Conservation (phyloP, 2,113 vertebrate species). For the Scalopus aquaticus region DNA sequence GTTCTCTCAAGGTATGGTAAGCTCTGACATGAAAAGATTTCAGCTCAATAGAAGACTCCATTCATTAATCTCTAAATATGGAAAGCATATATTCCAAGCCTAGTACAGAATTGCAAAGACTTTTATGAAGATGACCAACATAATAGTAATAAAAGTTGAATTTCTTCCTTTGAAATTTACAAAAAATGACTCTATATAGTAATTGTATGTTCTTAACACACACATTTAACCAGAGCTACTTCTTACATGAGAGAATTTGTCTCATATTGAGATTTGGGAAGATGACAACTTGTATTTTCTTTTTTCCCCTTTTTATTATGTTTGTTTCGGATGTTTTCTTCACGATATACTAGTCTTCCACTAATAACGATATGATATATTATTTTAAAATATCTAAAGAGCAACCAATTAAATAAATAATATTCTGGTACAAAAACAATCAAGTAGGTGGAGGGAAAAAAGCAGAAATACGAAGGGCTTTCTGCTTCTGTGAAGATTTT, state of each 20-base stretch:
- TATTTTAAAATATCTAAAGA: not conserved
- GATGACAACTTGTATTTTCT: not conserved
- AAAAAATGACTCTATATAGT: not conserved
- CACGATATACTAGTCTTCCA: not conserved
- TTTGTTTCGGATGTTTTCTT: not conserved
- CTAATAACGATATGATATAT: not conserved
- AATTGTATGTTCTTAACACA: not conserved
- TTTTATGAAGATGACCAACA: not conserved
- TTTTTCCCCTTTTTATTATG: not conserved
- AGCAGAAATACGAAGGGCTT: not conserved
- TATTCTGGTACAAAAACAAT: not conserved
- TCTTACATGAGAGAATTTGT: not conserved
- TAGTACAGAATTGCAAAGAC: not conserved
- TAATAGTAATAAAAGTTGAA: not conserved
- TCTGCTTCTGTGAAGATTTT: not conserved
- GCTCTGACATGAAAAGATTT: not conserved
- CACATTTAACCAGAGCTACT: not conserved
- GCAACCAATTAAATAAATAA: not conserved
- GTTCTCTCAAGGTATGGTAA: not conserved
- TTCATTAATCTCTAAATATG: not conserved
- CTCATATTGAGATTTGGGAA: not conserved
- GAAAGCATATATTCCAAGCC: not conserved
- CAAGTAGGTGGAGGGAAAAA: not conserved
- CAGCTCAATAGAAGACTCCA: not conserved
- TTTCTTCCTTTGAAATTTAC: not conserved